Evolutionary conservation across 92 coral and sea anemone species (phyloP).

Genomic region (Phymanthus crucifer): DNA sequence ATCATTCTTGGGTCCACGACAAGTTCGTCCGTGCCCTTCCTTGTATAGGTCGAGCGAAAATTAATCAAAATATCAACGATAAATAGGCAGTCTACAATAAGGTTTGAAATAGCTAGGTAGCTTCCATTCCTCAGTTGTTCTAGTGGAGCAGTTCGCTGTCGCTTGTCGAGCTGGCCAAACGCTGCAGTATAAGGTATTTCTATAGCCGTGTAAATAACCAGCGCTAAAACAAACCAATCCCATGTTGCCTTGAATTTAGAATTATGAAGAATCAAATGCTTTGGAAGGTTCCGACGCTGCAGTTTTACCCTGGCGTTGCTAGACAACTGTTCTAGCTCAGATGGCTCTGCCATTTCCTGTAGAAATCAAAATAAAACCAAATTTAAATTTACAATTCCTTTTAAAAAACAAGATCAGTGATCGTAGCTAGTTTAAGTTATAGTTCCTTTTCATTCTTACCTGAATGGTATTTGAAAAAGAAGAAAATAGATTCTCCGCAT

Average conservation of each 20-base stretch:
- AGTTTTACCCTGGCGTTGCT: conserved; percentile 31
- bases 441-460: conserved; percentile 10
- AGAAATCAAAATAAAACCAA: not conserved
- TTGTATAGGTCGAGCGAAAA: conserved; percentile 79
- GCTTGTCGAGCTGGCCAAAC: conserved; percentile 35
- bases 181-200: conserved; percentile 88
- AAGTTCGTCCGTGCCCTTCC: conserved; percentile 46
- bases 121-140: conserved; percentile 28
- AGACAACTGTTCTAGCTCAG: conserved; percentile 35
- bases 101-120: conserved; percentile 51
- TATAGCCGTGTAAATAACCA: conserved; percentile 75
- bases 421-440: not conserved
- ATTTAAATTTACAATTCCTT: not conserved
- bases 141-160: conserved; percentile 23
- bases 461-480: conserved; percentile 24
- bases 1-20: conserved; percentile 72
- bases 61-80: conserved; percentile 76
- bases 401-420: not conserved
- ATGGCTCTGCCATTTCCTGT: conserved; percentile 52
- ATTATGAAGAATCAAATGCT: conserved; percentile 74
- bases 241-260: conserved; percentile 79
- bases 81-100: conserved; percentile 74
- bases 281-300: conserved; percentile 42
- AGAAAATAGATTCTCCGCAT: conserved; percentile 20
- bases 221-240: conserved; percentile 71